A percentile compares a stretch with the other conserved stretches of the same genome.
Evolutionary conservation across 2,113 vertebrate genomes (phyloP).

Genomic region (Sceloporus tristichus): DNA sequence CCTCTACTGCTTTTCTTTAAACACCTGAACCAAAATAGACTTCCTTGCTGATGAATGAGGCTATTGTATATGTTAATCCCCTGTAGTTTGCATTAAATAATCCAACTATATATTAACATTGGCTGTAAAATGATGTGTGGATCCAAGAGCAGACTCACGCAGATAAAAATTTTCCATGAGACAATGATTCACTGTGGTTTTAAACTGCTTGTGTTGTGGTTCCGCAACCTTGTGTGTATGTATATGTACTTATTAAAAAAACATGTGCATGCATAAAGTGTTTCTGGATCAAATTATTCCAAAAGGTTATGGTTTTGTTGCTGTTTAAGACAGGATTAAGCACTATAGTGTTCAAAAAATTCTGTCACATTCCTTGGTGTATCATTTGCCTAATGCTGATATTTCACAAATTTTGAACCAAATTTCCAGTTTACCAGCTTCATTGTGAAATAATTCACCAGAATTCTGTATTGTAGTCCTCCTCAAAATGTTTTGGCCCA

Average conservation of each 20-base stretch:
- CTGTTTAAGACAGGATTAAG: neutral
- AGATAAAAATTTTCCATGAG: slow-evolving; percentile 34
- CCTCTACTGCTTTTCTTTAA: neutral
- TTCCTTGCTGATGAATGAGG: slow-evolving; percentile 8
- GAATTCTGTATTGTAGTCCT: neutral
- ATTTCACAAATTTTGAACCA: neutral
- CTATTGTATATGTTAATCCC: slow-evolving; percentile 32
- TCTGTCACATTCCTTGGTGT: neutral
- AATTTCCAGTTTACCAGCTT: neutral
- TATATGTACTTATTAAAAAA: neutral
- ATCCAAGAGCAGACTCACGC: slow-evolving; percentile 41
- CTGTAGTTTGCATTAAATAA: slow-evolving; percentile 18
- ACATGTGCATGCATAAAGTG: neutral
- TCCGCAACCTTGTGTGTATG: neutral
- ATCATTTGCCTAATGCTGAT: neutral
- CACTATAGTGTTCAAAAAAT: neutral
- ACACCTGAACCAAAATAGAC: neutral
- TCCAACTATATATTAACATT: slow-evolving; percentile 5
- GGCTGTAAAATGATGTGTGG: neutral
- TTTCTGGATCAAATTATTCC: slow-evolving; percentile 4
- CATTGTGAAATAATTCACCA: neutral
- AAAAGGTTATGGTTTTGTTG: neutral
- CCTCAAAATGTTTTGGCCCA: neutral
- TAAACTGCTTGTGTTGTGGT: slow-evolving; percentile 1
- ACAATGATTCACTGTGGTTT: neutral